A percentile compares a stretch with the other conserved stretches of the same genome.
phyloP scores from a whole-genome alignment of 1,140 invertebrate genomes.

The Drosophila nigrodunni region DNA sequence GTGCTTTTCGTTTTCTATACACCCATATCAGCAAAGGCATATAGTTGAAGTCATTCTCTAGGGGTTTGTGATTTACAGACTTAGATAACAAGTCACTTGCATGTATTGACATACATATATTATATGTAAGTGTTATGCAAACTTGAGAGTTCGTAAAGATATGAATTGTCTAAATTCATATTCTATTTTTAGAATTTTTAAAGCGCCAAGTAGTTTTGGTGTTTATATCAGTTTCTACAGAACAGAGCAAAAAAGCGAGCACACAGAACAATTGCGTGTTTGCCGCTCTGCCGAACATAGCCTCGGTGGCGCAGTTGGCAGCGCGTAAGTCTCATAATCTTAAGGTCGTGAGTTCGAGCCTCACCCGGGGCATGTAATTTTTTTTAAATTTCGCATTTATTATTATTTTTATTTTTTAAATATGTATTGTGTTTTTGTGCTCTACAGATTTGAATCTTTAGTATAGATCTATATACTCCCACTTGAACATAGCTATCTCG shows the following conservation, averaged over 20 bases:
- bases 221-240: slow-evolving; percentile 3
- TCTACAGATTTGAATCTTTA: slow-evolving; percentile 3
- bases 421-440: not conserved
- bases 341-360: slow-evolving; percentile 98
- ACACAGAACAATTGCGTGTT: slow-evolving; percentile 40
- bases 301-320: slow-evolving; percentile 96
- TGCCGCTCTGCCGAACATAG: slow-evolving; percentile 58
- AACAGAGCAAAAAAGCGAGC: slow-evolving; percentile 20
- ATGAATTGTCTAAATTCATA: not conserved
- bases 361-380: slow-evolving; percentile 93
- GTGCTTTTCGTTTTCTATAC: slow-evolving; percentile 38
- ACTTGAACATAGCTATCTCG: not conserved
- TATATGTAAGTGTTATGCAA: not conserved
- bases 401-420: not conserved
- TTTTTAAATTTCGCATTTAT: slow-evolving; percentile 30
- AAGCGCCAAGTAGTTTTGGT: not conserved
- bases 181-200: slow-evolving; percentile 2
- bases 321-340: slow-evolving; percentile 99
- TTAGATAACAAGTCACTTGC: slow-evolving; percentile 14
- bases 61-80: slow-evolving; percentile 7
- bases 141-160: not conserved
- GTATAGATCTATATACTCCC: slow-evolving; percentile 1
- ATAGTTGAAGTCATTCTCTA: slow-evolving; percentile 4
- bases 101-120: not conserved
- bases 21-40: slow-evolving; percentile 33